Conservation (phyloP, 2,113 vertebrate genomes). For the Hydrolagus affinis region DNA sequence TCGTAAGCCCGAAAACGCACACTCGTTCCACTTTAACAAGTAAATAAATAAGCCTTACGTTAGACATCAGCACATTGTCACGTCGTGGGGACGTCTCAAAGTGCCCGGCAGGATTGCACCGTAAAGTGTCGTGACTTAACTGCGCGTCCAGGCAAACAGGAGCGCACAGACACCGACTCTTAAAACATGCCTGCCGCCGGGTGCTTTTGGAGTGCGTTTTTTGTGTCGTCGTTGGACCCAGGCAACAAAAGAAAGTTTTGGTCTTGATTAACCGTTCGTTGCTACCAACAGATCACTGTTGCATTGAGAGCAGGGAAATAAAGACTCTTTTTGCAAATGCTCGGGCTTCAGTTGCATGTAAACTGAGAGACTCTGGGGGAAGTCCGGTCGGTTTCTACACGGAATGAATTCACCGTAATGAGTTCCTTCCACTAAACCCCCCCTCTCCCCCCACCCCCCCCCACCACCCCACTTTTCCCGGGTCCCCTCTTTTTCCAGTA, state of each 20-base stretch:
- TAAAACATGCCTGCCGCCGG: not conserved
- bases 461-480: too few relatives aligned
- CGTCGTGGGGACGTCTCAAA: too few relatives aligned
- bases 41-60: too few relatives aligned
- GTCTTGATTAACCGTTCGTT: too few relatives aligned
- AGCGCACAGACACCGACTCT: not conserved
- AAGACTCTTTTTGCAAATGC: slow-evolving; percentile 19
- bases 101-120: too few relatives aligned
- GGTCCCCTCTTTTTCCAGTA: slow-evolving; percentile 22
- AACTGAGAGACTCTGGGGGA: slow-evolving; percentile 8
- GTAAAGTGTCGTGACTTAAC: too few relatives aligned
- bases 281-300: slow-evolving; percentile 5
- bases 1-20: too few relatives aligned
- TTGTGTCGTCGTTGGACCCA: not conserved
- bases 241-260: not conserved
- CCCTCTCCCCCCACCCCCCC: too few relatives aligned
- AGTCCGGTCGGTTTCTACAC: slow-evolving; percentile 22
- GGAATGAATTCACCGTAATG: slow-evolving; percentile 22
- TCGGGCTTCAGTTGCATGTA: slow-evolving; percentile 19
- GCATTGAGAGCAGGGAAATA: not conserved
- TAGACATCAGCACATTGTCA: too few relatives aligned
- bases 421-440: too few relatives aligned
- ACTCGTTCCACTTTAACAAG: too few relatives aligned
- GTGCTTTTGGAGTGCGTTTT: slow-evolving; percentile 11
- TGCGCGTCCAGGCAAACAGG: too few relatives aligned